Base-by-base conservation (phyloP, 2,888 invertebrate genomes). In the Cosmorhoe ocellata region DNA sequence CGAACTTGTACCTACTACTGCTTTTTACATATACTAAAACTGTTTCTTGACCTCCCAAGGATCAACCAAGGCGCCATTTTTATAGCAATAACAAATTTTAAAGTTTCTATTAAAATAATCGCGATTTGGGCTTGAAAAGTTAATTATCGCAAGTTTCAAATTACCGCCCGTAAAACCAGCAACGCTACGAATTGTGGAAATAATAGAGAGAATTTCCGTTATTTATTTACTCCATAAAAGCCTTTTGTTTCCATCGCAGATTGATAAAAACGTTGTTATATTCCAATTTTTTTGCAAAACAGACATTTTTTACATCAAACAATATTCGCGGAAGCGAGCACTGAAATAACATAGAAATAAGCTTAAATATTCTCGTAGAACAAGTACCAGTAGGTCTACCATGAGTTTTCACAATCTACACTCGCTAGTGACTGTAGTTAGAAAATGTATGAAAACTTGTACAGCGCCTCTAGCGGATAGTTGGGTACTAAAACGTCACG, bases 281-380 rank as follows among this genome's bases (percentile, higher is more conserved):
- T 26, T 26, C 13, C 13, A 38, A 27, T 13, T 18, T 6, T 9
- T 34, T 22, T 2, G 34, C 13, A 38, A 38, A 36, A 39, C 39
- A 39, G 39, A 18, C 33, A 39, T 30, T 33, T 47, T 47, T 13
- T 10, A 6, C 13, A 36, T 34, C 12, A 33, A 40, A 26, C 27
- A 12, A 33, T 27, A 26, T 26, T 24, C 26, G 8, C 26, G 24
- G 13, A 45, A 38, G 33, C 38, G 13, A 14, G 38, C 32, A 32
- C 32, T 13, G 24, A 30, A 28, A 28, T 28, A 10, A 30, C 4
- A 12, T 18, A 24, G n/a, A 32, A 38, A 38, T 38, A 10, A 37
- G 10, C 36, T 36, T 4, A 26, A 38, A 44, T 5, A 11, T 18
- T 14, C 28, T 34, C 9, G 13, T 39, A 14, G 9, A 13, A 7